Percentiles rank a stretch among this genome's conserved stretches.
Conservation (phyloP, 2,888 invertebrate species). For the Gymnocheta viridis region DNA sequence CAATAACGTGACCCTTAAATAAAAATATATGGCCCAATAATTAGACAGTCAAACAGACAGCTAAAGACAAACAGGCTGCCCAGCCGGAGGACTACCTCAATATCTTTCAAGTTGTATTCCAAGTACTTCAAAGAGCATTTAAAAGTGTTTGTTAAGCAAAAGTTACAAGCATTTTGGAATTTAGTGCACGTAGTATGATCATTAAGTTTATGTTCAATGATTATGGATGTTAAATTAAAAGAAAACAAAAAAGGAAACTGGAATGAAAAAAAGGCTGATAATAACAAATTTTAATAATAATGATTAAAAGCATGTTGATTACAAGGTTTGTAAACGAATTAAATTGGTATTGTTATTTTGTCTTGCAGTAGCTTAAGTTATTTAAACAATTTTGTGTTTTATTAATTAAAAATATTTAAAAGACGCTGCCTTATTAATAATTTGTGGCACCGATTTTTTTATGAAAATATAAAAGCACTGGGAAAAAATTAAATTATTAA, state of each 20-base stretch:
- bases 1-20: constrained; percentile 61
- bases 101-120: constrained; percentile 14
- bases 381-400: not conserved
- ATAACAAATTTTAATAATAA: constrained; percentile 48
- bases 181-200: constrained; percentile 48
- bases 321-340: constrained; percentile 13
- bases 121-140: not conserved
- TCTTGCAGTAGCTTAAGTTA: constrained; percentile 21
- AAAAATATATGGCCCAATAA: constrained; percentile 56
- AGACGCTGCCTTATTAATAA: not conserved
- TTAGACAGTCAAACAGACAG: constrained; percentile 18
- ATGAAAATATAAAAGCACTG: not conserved
- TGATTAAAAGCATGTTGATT: constrained; percentile 40
- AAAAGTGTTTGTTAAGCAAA: not conserved
- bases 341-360: constrained; percentile 31
- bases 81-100: constrained; percentile 54
- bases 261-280: not conserved
- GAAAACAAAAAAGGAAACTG: not conserved
- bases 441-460: not conserved
- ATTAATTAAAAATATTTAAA: not conserved
- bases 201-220: constrained; percentile 61
- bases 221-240: constrained; percentile 47
- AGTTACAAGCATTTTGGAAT: constrained; percentile 6
- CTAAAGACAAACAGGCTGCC: not conserved
- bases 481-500: not conserved